Conservation (phyloP, 2,113 vertebrate species). For the Tychaedon coryphoeus region DNA sequence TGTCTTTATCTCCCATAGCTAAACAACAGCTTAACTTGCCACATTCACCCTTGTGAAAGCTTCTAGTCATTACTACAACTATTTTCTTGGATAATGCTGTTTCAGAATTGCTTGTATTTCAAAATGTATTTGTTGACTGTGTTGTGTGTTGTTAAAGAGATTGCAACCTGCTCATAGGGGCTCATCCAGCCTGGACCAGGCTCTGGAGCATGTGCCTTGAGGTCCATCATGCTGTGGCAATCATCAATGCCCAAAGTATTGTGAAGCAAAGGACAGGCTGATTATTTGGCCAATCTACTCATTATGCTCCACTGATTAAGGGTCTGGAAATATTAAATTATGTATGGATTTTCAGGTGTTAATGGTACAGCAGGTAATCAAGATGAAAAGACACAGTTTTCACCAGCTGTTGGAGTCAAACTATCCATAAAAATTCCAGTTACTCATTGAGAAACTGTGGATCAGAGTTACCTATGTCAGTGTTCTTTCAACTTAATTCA, state of each 20-base stretch:
- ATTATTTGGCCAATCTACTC: background rate
- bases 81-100: background rate
- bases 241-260: background rate
- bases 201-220: fast-evolving
- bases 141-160: background rate
- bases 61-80: background rate
- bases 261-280: background rate
- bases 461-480: background rate
- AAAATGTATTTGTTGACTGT: background rate
- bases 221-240: background rate
- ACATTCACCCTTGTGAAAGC: background rate
- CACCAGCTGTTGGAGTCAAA: background rate
- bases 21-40: background rate
- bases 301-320: background rate
- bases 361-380: background rate
- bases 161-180: background rate
- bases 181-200: background rate
- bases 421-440: background rate
- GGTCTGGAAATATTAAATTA: background rate
- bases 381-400: background rate
- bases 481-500: background rate
- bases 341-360: background rate
- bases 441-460: background rate
- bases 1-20: background rate
- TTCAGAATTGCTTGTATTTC: background rate